Conservation (phyloP, 35 echinoderm and acorn worm species). For the Patiria miniata region DNA sequence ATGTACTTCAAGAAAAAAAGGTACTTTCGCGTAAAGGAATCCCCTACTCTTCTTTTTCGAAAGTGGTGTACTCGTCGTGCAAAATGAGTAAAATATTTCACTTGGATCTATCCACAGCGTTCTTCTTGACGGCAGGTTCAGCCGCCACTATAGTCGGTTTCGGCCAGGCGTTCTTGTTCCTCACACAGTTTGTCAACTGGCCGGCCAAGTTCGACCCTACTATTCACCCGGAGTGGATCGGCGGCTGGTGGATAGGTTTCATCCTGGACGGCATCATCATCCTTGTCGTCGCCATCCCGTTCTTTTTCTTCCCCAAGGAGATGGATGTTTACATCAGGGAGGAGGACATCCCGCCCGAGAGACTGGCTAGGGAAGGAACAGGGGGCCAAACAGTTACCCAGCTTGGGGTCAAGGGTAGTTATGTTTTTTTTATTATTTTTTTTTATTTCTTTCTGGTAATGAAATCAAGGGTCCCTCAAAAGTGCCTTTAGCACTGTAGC, state of each 20-base stretch:
- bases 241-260: slow-evolving; percentile 92
- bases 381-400: not conserved
- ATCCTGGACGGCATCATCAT: slow-evolving; percentile 53
- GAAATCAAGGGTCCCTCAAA: no score
- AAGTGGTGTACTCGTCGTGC: no score
- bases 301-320: slow-evolving; percentile 89
- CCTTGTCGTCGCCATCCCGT: slow-evolving; percentile 60
- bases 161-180: not conserved
- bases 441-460: no score
- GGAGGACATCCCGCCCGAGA: not conserved
- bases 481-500: no score
- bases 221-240: slow-evolving; percentile 59
- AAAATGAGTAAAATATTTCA: no score
- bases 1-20: no score
- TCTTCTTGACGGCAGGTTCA: slow-evolving; percentile 17
- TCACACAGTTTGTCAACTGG: slow-evolving; percentile 21
- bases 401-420: not conserved
- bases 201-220: slow-evolving; percentile 19
- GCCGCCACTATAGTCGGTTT: not conserved
- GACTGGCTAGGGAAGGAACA: not conserved
- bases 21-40: no score
- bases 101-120: not conserved
- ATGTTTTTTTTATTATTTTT: no score
- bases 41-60: no score
- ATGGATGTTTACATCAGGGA: not conserved